These are phyloP conservation scores for Galago senegalensis DNA, from an alignment of 2,797 vertebrate species.

Conservation along the genomic window DNA sequence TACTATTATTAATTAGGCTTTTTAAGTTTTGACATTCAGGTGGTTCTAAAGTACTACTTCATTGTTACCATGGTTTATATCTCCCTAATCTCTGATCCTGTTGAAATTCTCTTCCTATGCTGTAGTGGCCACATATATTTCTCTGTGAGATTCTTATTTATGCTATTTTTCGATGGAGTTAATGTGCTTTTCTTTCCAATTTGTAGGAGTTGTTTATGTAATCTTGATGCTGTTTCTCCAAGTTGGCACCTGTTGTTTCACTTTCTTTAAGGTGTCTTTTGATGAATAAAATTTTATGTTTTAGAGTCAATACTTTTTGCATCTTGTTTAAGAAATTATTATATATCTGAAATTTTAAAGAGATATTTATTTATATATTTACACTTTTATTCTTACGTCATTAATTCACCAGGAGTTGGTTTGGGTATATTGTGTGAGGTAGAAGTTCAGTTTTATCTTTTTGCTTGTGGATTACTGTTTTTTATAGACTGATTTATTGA, in stretches of 20 bases:
- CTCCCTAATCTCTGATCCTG: neutral
- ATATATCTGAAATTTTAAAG: neutral
- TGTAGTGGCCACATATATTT: neutral
- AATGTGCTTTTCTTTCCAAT: neutral
- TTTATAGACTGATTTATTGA: neutral
- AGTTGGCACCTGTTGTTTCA: neutral
- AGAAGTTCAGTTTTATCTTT: neutral
- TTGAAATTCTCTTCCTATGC: neutral
- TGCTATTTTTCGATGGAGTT: neutral
- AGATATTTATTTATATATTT: neutral
- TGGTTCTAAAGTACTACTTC: neutral
- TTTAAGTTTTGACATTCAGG: neutral
- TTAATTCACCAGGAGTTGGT: neutral
- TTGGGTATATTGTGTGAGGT: neutral
- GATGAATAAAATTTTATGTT: slow-evolving; percentile 2
- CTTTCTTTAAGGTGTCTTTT: slow-evolving; percentile 11
- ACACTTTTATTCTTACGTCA: neutral
- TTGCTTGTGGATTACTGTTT: neutral
- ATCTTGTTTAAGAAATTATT: neutral
- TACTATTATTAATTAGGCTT: neutral
- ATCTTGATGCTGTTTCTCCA: neutral
- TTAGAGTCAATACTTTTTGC: neutral
- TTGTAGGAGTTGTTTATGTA: neutral
- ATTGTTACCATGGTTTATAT: neutral
- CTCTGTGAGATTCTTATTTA: neutral